A percentile compares a stretch with the other conserved stretches of the same genome.
These are phyloP conservation scores for Orthonevra nobilis DNA, from an alignment of 2,888 invertebrate species.

Conservation along the genomic window DNA sequence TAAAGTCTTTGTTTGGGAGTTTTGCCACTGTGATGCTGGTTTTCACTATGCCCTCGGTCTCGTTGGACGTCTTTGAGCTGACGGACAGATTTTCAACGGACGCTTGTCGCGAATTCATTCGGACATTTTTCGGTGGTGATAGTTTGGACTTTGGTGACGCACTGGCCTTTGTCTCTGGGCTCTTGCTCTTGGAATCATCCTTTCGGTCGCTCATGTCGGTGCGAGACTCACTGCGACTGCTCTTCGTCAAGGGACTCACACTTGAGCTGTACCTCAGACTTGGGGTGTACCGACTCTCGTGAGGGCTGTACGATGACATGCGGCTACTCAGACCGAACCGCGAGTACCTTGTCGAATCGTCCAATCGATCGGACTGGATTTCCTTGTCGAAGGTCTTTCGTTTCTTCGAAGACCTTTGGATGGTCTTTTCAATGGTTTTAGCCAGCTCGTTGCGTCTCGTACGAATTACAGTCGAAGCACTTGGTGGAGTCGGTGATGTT, in stretches of 20 bases:
- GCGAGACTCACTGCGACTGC: slow-evolving; percentile 71
- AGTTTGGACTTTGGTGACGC: slow-evolving; percentile 75
- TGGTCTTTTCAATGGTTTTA: slow-evolving; percentile 86
- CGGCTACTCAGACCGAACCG: slow-evolving; percentile 83
- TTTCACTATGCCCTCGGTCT: slow-evolving; percentile 79
- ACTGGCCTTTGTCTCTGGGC: slow-evolving; percentile 41
- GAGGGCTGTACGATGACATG: slow-evolving; percentile 79
- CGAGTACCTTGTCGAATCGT: slow-evolving; percentile 85
- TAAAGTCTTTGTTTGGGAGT: slow-evolving; percentile 86
- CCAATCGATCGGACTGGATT: slow-evolving; percentile 87
- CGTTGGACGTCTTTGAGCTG: slow-evolving; percentile 71
- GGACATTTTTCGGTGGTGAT: slow-evolving; percentile 76
- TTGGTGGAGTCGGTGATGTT: slow-evolving; percentile 88
- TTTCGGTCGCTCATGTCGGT: slow-evolving; percentile 69
- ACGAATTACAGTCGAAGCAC: slow-evolving; percentile 82
- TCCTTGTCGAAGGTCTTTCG: slow-evolving; percentile 85
- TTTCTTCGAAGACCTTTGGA: slow-evolving; percentile 83
- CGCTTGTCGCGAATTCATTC: slow-evolving; percentile 76
- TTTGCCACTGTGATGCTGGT: slow-evolving; percentile 79
- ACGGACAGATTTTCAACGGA: slow-evolving; percentile 76
- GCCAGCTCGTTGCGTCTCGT: slow-evolving; percentile 87
- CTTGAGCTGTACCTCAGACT: slow-evolving; percentile 75
- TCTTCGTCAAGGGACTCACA: slow-evolving; percentile 73
- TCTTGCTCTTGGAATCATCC: slow-evolving; percentile 64
- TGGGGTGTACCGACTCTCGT: slow-evolving; percentile 78